Conservation (phyloP, 2,797 vertebrate species). For the Gallinago nigripennis region DNA sequence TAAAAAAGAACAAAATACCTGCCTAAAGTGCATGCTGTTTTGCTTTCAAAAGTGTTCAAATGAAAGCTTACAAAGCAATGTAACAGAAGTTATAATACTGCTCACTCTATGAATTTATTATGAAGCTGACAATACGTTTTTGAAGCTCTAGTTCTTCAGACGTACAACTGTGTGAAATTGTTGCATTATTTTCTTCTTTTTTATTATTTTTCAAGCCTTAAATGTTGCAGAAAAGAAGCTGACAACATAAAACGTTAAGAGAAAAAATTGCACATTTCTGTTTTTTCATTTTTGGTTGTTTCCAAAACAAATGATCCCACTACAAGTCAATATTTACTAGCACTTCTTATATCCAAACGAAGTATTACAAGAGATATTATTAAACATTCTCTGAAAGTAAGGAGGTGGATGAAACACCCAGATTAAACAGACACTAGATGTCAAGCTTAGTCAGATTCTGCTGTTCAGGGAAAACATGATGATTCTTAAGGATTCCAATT, state of each 20-base stretch:
- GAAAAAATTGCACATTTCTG: accelerated
- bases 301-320: not conserved
- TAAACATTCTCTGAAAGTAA: not conserved
- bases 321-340: not conserved
- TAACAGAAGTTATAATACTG: not conserved
- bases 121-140: constrained; percentile 17
- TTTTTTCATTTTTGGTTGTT: not conserved
- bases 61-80: constrained; percentile 1
- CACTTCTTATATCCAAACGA: not conserved
- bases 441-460: not conserved
- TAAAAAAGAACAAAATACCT: not conserved
- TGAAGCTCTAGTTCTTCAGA: not conserved
- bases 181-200: not conserved
- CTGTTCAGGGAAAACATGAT: not conserved
- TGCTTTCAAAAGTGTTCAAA: not conserved
- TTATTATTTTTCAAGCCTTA: not conserved
- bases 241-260: not conserved
- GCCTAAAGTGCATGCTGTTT: not conserved
- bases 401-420: not conserved
- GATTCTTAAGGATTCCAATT: not conserved
- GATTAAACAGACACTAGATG: not conserved
- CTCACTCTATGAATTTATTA: not conserved
- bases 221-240: not conserved
- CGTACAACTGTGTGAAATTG: not conserved
- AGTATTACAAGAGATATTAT: not conserved